Conservation (phyloP, 2,797 vertebrate genomes). For the Acanthurus lineatus region DNA sequence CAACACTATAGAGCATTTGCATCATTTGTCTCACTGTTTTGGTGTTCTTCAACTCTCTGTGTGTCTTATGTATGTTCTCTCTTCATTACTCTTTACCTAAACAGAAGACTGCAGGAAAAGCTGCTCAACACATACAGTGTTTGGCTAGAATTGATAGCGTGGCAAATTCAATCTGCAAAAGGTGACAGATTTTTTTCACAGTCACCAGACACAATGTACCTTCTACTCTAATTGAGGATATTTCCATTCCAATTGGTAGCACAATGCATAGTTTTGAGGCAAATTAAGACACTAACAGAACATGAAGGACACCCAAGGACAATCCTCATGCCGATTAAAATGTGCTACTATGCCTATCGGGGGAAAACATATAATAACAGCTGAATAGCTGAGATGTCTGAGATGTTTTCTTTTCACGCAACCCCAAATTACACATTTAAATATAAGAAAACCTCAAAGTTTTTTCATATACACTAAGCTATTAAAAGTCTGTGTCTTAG, state of each 20-base stretch:
- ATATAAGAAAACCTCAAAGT: background rate
- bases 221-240: background rate
- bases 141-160: background rate
- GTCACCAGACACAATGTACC: background rate
- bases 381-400: background rate
- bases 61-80: background rate
- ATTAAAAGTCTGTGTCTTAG: too few relatives aligned
- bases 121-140: background rate
- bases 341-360: background rate
- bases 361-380: background rate
- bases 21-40: background rate
- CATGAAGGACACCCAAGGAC: conserved; percentile 3
- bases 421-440: background rate
- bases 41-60: background rate
- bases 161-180: background rate
- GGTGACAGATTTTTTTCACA: background rate
- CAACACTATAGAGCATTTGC: background rate
- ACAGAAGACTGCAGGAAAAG: background rate
- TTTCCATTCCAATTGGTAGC: conserved; percentile 1
- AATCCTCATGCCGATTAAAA: background rate
- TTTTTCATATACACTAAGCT: background rate
- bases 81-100: background rate
- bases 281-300: background rate
- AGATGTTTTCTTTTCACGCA: background rate
- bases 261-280: background rate